Conservation (phyloP, 1,140 invertebrate genomes). For the Drosophila sechellia region DNA sequence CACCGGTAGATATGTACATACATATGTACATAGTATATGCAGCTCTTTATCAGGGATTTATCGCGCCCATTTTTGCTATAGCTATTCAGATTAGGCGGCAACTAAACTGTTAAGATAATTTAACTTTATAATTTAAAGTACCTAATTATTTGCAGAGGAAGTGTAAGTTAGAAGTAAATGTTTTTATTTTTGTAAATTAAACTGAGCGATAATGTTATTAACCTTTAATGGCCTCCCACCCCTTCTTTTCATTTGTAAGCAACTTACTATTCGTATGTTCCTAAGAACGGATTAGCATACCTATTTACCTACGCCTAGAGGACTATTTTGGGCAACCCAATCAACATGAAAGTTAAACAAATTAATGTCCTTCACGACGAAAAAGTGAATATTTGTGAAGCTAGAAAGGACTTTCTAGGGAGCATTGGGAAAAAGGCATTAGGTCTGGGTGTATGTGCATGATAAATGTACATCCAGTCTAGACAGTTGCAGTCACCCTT, state of each 20-base stretch:
- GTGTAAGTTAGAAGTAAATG: too few relatives aligned
- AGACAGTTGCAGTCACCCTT: constrained; percentile 67
- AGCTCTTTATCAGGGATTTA: constrained; percentile 19
- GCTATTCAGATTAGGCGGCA: not conserved
- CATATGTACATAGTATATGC: too few relatives aligned
- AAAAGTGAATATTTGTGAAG: not conserved
- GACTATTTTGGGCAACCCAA: not conserved
- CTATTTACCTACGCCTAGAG: too few relatives aligned
- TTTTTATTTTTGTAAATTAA: not conserved
- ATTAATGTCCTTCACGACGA: not conserved
- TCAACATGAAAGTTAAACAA: not conserved
- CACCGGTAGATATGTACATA: constrained; percentile 4
- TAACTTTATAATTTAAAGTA: not conserved
- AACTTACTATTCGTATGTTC: too few relatives aligned
- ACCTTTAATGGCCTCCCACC: too few relatives aligned
- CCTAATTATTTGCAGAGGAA: not conserved
- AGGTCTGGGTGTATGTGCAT: constrained; percentile 32
- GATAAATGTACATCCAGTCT: constrained; percentile 72
- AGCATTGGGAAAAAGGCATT: constrained; percentile 12
- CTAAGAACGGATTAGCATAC: too few relatives aligned
- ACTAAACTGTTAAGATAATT: not conserved
- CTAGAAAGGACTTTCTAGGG: constrained; percentile 9
- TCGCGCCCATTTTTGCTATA: not conserved
- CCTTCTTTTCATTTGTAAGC: too few relatives aligned
- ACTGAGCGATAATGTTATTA: too few relatives aligned